phyloP scores from a whole-genome alignment of 1,140 invertebrate genomes.

The Portunus trituberculatus region DNA sequence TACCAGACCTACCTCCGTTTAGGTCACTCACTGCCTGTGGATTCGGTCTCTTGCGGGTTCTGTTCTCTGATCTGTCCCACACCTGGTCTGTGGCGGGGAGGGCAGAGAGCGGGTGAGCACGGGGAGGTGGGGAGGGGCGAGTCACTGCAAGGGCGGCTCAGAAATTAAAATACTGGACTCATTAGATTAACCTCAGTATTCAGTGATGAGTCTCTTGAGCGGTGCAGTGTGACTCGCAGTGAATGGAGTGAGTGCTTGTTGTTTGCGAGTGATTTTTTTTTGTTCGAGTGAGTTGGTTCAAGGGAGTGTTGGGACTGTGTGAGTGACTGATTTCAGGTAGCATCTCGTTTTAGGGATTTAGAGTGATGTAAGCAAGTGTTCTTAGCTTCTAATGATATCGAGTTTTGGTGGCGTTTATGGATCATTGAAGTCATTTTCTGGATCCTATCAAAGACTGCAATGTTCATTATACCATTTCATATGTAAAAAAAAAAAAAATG shows the following conservation, averaged over 20 bases:
- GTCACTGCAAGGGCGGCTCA: not conserved
- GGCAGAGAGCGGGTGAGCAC: constrained; percentile 18
- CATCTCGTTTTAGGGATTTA: no score
- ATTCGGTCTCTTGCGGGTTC: constrained; percentile 66
- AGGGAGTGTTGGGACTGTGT: not conserved
- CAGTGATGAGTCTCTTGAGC: not conserved
- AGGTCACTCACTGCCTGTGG: constrained; percentile 62
- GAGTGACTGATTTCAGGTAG: not conserved
- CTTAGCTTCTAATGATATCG: no score
- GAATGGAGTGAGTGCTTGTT: not conserved
- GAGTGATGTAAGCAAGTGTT: no score
- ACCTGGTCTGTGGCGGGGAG: constrained; percentile 64
- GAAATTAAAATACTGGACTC: not conserved
- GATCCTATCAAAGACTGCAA: no score
- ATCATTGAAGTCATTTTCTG: no score
- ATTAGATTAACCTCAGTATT: not conserved
- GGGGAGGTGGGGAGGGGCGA: not conserved
- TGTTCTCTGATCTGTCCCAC: constrained; percentile 66
- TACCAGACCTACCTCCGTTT: constrained; percentile 58
- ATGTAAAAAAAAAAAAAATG: no score
- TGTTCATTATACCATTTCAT: no score
- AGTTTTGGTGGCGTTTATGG: no score
- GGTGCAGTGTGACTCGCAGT: not conserved
- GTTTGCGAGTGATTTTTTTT: not conserved
- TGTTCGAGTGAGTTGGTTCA: not conserved